phyloP scores from a whole-genome alignment of 1,140 invertebrate genomes.

The Drosophila azteca region DNA sequence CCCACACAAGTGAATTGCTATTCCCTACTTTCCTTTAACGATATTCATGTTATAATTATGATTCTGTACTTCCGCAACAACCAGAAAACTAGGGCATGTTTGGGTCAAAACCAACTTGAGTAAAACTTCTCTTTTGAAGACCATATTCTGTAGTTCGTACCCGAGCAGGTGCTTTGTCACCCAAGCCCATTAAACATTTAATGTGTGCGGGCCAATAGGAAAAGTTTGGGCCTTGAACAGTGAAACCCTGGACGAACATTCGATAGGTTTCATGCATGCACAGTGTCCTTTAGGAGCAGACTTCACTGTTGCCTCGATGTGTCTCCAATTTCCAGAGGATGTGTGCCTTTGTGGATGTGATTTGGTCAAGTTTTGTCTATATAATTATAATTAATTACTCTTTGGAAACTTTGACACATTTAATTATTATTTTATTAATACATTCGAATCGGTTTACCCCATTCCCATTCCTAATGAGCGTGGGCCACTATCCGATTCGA shows the following conservation, averaged over 20 bases:
- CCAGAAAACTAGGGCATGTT: background rate
- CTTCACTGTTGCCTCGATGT: constrained; percentile 16
- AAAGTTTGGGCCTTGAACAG: constrained; percentile 45
- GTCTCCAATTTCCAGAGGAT: background rate
- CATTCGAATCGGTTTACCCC: background rate
- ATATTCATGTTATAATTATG: background rate
- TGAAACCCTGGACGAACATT: background rate
- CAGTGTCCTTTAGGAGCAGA: background rate
- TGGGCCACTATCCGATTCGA: constrained; percentile 19
- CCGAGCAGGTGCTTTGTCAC: constrained; percentile 52
- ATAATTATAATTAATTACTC: constrained; percentile 79
- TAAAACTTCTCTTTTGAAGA: background rate
- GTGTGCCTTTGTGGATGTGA: constrained; percentile 5
- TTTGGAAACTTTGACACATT: constrained; percentile 75
- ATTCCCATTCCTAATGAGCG: constrained; percentile 26
- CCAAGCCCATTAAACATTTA: constrained; percentile 64
- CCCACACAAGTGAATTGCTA: no score
- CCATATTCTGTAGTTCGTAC: constrained; percentile 20
- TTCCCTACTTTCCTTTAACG: no score
- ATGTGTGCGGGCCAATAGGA: constrained; percentile 42
- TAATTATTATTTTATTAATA: constrained; percentile 77
- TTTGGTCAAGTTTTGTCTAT: constrained; percentile 40
- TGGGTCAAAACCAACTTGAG: constrained; percentile 12
- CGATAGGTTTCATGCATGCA: background rate
- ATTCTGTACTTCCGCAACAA: background rate